Evolutionary conservation across 2,797 vertebrate genomes (phyloP).

Genomic region (Phalanger gymnotis): DNA sequence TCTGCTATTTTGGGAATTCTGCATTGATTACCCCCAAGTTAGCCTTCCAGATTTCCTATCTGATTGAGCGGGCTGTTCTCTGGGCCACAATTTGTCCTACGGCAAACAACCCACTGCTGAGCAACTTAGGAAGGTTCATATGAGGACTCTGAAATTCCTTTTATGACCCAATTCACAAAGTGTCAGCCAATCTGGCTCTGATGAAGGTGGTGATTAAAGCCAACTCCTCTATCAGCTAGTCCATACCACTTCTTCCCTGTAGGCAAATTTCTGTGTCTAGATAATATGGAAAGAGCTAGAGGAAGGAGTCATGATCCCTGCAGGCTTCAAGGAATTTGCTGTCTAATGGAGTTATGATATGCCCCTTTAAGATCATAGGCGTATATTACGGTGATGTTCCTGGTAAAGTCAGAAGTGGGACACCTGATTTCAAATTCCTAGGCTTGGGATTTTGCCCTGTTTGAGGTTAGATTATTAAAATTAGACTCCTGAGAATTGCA

Average conservation of each 20-base stretch:
- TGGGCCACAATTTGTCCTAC: neutral
- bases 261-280: too few species aligned
- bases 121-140: neutral
- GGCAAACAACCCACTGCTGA: neutral
- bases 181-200: neutral
- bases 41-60: neutral
- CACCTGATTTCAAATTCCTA: neutral
- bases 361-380: too few species aligned
- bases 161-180: neutral
- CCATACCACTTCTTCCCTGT: too few species aligned
- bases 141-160: neutral
- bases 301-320: too few species aligned
- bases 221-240: neutral
- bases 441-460: neutral
- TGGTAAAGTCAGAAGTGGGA: neutral
- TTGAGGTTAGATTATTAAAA: too few species aligned
- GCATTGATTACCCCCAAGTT: neutral
- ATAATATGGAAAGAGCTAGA: too few species aligned
- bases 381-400: neutral
- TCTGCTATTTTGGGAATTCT: too few species aligned
- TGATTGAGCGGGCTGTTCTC: neutral
- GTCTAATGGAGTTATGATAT: too few species aligned
- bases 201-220: slow-evolving; percentile 81
- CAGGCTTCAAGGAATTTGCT: too few species aligned
- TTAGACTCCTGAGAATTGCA: too few species aligned